phyloP scores from a whole-genome alignment of 2,888 invertebrate species.

The Orthosia gracilis region DNA sequence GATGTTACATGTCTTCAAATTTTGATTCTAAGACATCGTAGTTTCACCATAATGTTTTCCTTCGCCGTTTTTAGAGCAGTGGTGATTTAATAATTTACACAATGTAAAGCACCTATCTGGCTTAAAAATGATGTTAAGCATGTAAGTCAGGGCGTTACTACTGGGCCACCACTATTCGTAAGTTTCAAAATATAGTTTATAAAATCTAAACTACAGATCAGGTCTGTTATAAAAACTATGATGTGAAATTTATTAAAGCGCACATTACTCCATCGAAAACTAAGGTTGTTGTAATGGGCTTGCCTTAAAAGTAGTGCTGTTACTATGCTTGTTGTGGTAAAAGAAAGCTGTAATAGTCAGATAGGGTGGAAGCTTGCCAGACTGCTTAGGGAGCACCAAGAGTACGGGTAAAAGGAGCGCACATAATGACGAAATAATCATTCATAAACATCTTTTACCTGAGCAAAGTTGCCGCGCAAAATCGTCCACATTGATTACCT shows the following conservation, averaged over 20 bases:
- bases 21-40: too few species aligned
- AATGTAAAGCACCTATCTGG: too few species aligned
- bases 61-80: too few species aligned
- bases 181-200: background rate
- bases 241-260: background rate
- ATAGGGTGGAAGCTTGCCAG: background rate
- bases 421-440: background rate
- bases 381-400: background rate
- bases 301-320: too few species aligned
- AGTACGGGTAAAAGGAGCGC: too few species aligned
- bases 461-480: conserved; percentile 68
- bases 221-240: background rate
- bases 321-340: background rate
- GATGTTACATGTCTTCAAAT: too few species aligned
- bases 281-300: too few species aligned
- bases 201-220: background rate
- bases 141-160: too few species aligned
- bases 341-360: background rate
- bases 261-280: background rate
- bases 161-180: background rate
- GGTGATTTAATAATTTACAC: too few species aligned
- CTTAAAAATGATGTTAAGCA: too few species aligned
- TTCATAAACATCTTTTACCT: conserved; percentile 64
- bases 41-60: too few species aligned
- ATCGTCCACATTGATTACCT: conserved; percentile 71